phyloP scores from a whole-genome alignment of 2,888 invertebrate species.

The Carcina quercana region DNA sequence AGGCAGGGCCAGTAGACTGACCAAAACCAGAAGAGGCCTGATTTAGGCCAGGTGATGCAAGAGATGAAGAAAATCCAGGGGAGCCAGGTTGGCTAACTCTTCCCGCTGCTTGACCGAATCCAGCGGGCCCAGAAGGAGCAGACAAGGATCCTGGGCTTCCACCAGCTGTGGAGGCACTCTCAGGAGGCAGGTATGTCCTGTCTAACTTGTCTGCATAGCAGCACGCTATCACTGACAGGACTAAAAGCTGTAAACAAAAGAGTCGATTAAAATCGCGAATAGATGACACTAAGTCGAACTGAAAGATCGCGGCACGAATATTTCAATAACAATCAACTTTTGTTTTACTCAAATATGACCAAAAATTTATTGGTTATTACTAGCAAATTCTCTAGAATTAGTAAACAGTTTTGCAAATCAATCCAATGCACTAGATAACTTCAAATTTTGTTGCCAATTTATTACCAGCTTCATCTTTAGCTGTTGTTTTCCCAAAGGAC shows the following conservation, averaged over 20 bases:
- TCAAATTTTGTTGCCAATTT: too few species aligned
- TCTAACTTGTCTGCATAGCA: constrained; percentile 61
- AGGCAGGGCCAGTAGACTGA: constrained; percentile 9
- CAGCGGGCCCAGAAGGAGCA: constrained; percentile 33
- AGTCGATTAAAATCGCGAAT: neutral
- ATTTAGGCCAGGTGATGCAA: constrained; percentile 1
- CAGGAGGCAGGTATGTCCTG: constrained; percentile 60
- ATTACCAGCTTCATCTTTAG: constrained; percentile 68
- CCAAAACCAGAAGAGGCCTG: constrained; percentile 6
- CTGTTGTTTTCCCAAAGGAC: constrained; percentile 42
- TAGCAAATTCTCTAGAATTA: too few species aligned
- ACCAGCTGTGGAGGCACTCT: constrained; percentile 51
- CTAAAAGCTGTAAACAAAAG: constrained; percentile 51
- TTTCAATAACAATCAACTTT: too few species aligned
- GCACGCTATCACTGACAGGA: constrained; percentile 52
- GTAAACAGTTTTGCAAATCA: too few species aligned
- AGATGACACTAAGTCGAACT: neutral
- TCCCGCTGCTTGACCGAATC: constrained; percentile 16
- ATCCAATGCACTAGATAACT: too few species aligned
- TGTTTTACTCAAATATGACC: too few species aligned
- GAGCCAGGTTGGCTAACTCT: too few species aligned
- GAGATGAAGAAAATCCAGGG: constrained; percentile 19
- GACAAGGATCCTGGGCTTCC: constrained; percentile 54
- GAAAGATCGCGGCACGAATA: too few species aligned
- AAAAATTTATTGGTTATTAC: too few species aligned